These are phyloP conservation scores for Chaetops frenatus DNA, from an alignment of 2,113 vertebrate species.

Conservation along the genomic window DNA sequence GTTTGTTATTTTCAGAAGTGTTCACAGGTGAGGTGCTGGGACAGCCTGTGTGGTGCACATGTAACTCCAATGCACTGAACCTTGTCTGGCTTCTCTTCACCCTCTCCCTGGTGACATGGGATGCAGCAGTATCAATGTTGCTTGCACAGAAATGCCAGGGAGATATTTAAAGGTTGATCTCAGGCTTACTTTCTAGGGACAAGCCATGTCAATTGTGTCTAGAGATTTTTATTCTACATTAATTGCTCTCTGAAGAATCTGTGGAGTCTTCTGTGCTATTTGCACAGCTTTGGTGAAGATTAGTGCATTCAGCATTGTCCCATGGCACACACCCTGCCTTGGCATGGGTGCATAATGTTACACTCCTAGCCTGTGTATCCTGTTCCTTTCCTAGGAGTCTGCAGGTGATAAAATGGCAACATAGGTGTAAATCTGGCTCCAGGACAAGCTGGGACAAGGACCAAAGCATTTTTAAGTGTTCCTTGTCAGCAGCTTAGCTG, in stretches of 20 bases:
- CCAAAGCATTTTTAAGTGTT: background rate
- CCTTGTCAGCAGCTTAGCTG: background rate
- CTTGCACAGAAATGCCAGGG: background rate
- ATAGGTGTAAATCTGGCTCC: background rate
- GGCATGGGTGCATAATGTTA: too few species aligned
- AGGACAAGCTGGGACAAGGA: background rate
- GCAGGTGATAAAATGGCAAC: background rate
- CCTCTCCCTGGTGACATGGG: background rate
- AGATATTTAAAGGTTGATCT: background rate
- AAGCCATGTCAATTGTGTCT: background rate
- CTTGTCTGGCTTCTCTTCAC: background rate
- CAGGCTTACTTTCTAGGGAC: background rate
- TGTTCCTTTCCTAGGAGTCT: background rate
- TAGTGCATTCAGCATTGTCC: background rate
- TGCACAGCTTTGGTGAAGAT: background rate
- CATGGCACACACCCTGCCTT: background rate
- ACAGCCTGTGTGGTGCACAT: background rate
- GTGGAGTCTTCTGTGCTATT: background rate
- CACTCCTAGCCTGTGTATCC: background rate
- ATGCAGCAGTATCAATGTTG: background rate
- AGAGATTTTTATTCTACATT: background rate
- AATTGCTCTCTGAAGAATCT: background rate
- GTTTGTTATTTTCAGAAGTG: background rate
- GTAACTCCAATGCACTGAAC: background rate
- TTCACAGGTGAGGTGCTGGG: background rate